Evolutionary conservation across 2,113 vertebrate genomes (phyloP).

Genomic region (Phrynosoma platyrhinos): DNA sequence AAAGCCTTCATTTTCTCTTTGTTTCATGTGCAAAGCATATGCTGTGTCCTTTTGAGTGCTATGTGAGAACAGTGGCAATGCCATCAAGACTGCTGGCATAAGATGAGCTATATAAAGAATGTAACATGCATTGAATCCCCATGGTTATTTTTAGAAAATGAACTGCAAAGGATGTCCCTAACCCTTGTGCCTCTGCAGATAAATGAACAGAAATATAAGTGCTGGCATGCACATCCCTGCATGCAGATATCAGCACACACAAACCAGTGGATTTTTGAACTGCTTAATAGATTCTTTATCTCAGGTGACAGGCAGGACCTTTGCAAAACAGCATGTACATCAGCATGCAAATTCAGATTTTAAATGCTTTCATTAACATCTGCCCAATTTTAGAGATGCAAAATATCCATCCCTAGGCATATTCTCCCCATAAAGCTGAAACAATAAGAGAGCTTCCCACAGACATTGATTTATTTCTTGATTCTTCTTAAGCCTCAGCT

Average conservation of each 20-base stretch:
- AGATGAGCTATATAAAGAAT: not conserved
- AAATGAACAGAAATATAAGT: not conserved
- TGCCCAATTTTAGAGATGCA: slow-evolving; percentile 9
- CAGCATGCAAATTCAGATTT: not conserved
- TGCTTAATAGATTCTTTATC: not conserved
- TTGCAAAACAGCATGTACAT: not conserved
- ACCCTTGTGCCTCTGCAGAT: not conserved
- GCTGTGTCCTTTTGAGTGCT: too few relatives aligned
- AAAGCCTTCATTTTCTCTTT: too few relatives aligned
- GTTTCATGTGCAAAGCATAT: too few relatives aligned
- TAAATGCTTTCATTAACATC: slow-evolving; percentile 14
- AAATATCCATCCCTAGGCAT: not conserved
- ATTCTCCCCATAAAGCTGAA: not conserved
- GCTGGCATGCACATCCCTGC: too few relatives aligned
- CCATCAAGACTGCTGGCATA: not conserved
- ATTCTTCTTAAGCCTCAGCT: not conserved
- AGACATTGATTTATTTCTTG: not conserved
- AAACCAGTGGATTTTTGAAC: not conserved
- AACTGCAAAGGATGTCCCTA: not conserved
- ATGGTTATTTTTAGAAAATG: not conserved
- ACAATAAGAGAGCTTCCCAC: slow-evolving; percentile 27
- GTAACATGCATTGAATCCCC: not conserved
- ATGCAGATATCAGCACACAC: not conserved
- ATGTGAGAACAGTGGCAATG: not conserved
- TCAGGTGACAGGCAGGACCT: not conserved